phyloP scores from a whole-genome alignment of 2,888 invertebrate genomes.

The Volucella zonaria region DNA sequence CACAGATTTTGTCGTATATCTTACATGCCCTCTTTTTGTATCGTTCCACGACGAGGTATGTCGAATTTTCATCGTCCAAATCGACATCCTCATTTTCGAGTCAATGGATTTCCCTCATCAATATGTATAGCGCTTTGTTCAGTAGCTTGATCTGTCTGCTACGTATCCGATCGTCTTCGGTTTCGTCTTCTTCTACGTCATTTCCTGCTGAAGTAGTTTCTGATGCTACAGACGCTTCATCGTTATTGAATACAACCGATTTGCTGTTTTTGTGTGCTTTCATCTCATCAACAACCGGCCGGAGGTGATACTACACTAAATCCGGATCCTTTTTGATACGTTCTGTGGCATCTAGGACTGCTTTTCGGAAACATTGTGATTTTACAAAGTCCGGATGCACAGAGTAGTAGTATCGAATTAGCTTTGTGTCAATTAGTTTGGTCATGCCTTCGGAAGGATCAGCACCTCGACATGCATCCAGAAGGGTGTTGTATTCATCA shows the following conservation, averaged over 20 bases:
- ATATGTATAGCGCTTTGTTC: constrained; percentile 85
- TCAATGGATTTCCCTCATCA: constrained; percentile 87
- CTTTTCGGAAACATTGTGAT: constrained; percentile 85
- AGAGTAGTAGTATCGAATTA: constrained; percentile 84
- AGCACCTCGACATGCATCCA: too few species aligned
- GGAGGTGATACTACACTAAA: constrained; percentile 85
- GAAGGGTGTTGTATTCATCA: constrained; percentile 77
- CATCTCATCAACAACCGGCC: too few species aligned
- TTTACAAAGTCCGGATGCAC: constrained; percentile 85
- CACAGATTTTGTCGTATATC: constrained; percentile 85
- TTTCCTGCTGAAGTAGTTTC: too few species aligned
- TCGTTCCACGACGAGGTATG: constrained; percentile 87
- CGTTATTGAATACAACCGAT: too few species aligned
- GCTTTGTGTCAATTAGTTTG: constrained; percentile 84
- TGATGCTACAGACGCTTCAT: too few species aligned
- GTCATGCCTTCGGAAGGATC: constrained; percentile 85
- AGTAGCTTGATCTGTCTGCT: constrained; percentile 84
- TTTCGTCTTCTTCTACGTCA: too few species aligned
- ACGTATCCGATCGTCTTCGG: too few species aligned
- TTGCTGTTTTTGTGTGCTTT: constrained; percentile 83
- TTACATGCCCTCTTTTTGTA: constrained; percentile 82
- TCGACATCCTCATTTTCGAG: constrained; percentile 89
- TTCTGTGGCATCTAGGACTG: constrained; percentile 83
- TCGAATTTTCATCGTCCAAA: constrained; percentile 88
- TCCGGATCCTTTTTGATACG: constrained; percentile 84